Evolutionary conservation across 2,113 vertebrate species (phyloP).

Genomic region (Romanogobio albipinnatus): DNA sequence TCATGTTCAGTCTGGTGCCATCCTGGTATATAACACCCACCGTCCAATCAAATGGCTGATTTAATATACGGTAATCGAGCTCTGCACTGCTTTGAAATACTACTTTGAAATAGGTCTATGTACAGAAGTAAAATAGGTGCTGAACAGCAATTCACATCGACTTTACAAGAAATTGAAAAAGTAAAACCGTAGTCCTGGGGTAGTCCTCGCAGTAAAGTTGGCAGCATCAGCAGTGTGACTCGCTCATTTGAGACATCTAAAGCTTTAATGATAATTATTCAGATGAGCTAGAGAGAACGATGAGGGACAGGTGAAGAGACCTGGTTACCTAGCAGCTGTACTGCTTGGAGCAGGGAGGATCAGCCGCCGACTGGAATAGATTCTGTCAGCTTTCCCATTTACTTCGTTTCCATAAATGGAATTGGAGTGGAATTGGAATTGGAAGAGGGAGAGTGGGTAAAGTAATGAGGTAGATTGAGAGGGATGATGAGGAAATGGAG

Average conservation of each 20-base stretch:
- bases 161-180: not conserved
- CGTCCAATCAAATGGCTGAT: not conserved
- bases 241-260: not conserved
- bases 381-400: slow-evolving; percentile 48
- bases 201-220: not conserved
- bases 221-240: not conserved
- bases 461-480: slow-evolving; percentile 35
- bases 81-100: not conserved
- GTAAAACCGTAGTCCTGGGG: not conserved
- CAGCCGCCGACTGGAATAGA: slow-evolving; percentile 28
- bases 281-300: slow-evolving; percentile 26
- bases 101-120: not conserved
- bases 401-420: slow-evolving; percentile 25
- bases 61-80: not conserved
- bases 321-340: slow-evolving; percentile 8
- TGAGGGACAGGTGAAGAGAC: slow-evolving; percentile 41
- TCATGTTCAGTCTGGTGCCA: not conserved
- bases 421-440: slow-evolving; percentile 37
- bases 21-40: not conserved
- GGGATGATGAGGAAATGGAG: slow-evolving; percentile 4
- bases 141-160: not conserved
- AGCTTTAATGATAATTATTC: slow-evolving; percentile 18
- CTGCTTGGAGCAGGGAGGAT: slow-evolving; percentile 2
- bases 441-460: slow-evolving; percentile 12
- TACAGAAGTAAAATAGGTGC: not conserved